Evolutionary conservation across 1,140 invertebrate genomes (phyloP).

Genomic region (Argopecten irradians): DNA sequence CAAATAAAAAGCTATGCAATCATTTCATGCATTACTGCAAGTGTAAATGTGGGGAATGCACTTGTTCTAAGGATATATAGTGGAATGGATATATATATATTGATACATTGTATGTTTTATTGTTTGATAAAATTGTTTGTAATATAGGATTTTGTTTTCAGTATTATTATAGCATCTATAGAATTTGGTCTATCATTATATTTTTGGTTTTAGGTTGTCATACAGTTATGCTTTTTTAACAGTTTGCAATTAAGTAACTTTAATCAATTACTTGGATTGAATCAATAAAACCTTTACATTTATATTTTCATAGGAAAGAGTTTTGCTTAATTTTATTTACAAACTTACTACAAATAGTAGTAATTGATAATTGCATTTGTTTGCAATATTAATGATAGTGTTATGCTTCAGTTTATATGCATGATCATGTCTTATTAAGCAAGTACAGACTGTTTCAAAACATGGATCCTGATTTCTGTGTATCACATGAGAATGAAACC

Average conservation of each 20-base stretch:
- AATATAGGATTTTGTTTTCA: background rate
- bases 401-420: too few species aligned
- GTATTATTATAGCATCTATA: background rate
- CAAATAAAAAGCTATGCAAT: constrained; percentile 4
- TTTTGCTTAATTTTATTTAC: too few species aligned
- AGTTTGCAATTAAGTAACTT: background rate
- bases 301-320: background rate
- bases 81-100: background rate
- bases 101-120: too few species aligned
- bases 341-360: too few species aligned
- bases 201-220: background rate
- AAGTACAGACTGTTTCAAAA: too few species aligned
- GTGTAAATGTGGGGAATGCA: background rate
- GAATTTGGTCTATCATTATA: background rate
- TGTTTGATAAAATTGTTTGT: background rate
- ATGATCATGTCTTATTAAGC: too few species aligned
- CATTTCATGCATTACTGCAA: background rate
- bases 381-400: too few species aligned
- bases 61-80: background rate
- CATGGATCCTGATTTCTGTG: background rate
- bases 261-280: background rate
- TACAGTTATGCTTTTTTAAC: background rate
- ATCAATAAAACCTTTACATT: background rate
- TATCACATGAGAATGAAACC: background rate
- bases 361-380: too few species aligned